Base-by-base conservation (phyloP, 1,140 invertebrate genomes). In the Tetraneura akinire region DNA sequence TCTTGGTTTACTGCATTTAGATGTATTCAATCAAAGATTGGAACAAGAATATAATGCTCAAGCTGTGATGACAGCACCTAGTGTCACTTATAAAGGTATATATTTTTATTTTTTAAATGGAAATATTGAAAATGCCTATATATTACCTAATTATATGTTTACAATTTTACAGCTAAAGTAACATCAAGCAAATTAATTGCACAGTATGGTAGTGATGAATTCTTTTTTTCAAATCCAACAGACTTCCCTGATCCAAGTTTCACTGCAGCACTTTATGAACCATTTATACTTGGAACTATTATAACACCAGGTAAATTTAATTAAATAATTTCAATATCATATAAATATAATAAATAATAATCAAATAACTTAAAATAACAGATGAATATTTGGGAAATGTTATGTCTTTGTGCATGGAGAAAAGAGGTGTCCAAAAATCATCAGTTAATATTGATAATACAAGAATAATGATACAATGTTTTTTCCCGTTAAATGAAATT, bases 1-100 rank as follows among this genome's bases (percentile, higher is more conserved):
- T 86, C 87, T 98, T 8, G 97, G 97, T 0, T 86, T 98, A 5
- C 87, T 99, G 10, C 97, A 99, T 85, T 91, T 99, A 89, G 97
- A 99, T 86, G 96, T 98, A 0, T 98, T 98, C 84, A 92, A 90
- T 81, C 96, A 98, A 85, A 87, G 97, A 29, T 86, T 99, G 29
- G 91, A 98, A 83, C 96, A 98, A 85, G 98, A 99, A 87, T 93
- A 95, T 86, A 91, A 91, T 83, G 91, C 95, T 10, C 90, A 94
- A 84, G 91, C 96, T 3, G 92, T 99, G 70, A 87, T 98, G 13
- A 98, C 97, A 37, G 91, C 94, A 3, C 97, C 98, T 5, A 96
- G 93, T 85, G 97, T 99, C 14, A 95, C 96, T 1, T 98, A 98
- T 85, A 95, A 94, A 88, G 85, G 88, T 88, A 55, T 66, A 23